phyloP scores from a whole-genome alignment of 2,797 vertebrate genomes.

The Siniperca obscura region DNA sequence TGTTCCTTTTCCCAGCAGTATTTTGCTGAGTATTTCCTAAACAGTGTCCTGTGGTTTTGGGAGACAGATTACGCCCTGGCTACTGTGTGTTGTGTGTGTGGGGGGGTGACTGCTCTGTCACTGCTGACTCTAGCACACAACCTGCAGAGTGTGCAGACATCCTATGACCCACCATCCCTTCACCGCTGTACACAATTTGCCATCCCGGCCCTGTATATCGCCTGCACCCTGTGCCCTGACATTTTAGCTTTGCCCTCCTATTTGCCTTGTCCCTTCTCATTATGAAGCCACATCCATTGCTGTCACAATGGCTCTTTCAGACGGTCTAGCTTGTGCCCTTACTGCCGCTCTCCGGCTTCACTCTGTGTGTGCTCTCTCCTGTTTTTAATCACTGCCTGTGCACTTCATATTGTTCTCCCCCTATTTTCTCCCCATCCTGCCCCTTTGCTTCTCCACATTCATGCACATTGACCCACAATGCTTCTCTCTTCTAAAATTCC shows the following conservation, averaged over 20 bases:
- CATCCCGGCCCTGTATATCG: constrained; percentile 24
- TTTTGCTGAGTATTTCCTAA: constrained; percentile 50
- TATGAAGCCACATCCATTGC: constrained; percentile 52
- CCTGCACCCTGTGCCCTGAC: constrained; percentile 58
- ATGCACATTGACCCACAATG: constrained; percentile 3
- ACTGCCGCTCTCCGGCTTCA: background rate
- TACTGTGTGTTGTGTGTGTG: constrained; percentile 14
- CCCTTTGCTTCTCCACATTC: background rate
- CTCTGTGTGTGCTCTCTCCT: background rate
- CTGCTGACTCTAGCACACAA: constrained; percentile 67
- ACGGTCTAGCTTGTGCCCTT: constrained; percentile 23
- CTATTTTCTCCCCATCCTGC: background rate
- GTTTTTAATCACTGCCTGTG: constrained; percentile 32
- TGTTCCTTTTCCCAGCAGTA: constrained; percentile 20
- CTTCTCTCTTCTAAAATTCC: background rate
- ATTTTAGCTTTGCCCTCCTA: constrained; percentile 71
- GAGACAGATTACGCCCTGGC: constrained; percentile 51
- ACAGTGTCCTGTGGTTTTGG: constrained; percentile 51
- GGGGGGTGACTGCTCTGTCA: constrained; percentile 37
- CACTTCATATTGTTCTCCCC: background rate
- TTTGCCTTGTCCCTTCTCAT: constrained; percentile 68
- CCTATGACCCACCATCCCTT: constrained; percentile 49
- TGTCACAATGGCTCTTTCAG: constrained; percentile 60
- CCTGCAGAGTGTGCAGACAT: constrained; percentile 66
- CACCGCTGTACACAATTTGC: constrained; percentile 42